Evolutionary conservation across 2,113 vertebrate species (phyloP), one percentile per base, ranked within the genome.

Genomic region (Urocitellus parryii): DNA sequence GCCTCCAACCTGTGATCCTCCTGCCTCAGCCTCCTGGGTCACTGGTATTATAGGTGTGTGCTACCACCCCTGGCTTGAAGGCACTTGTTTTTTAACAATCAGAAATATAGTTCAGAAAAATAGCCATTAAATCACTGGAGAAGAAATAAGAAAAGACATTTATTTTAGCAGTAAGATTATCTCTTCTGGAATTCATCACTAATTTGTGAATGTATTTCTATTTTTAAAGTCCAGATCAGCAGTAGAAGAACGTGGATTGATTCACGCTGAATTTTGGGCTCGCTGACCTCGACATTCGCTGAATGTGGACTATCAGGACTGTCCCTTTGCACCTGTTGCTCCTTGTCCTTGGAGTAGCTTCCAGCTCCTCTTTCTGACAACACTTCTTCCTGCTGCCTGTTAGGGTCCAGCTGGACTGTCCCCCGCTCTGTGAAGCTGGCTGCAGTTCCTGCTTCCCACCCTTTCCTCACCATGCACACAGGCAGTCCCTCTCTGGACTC

Each of bases 121-220:
- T n/a, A 83, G 25, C 29, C 27, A 45, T 82, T 80, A 45, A 80
- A 73, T 95, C 65, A 61, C 84, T 93, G 73, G 70, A 72, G 92
- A 76, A 95, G 61, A 95, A 90, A 76, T 83, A 92, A 86, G 39
- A 48, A 85, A 72, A 51, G 8, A 68, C 39, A 32, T 74, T 83
- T 90, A 68, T 65, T 74, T 95, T 93, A 70, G 39, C 68, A 72
- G 32, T 80, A 76, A 79, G 34, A 87, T 9, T 4, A 65, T 45
- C 65, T 95, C 92, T 76, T 80, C 84, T 51, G 68, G n/a, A 32
- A 68, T 56, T 22, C 48, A 13, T 53, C 48, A 48, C 67, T 72
- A 24, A 63, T 51, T 74, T 9, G 25, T 29, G 32, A 70, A 74
- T 77, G 45, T 39, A 29, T 70, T 80, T 81, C 11, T 12, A 17